These are phyloP conservation scores for Elgaria multicarinata DNA, from an alignment of 2,113 vertebrate genomes.

Conservation along the genomic window DNA sequence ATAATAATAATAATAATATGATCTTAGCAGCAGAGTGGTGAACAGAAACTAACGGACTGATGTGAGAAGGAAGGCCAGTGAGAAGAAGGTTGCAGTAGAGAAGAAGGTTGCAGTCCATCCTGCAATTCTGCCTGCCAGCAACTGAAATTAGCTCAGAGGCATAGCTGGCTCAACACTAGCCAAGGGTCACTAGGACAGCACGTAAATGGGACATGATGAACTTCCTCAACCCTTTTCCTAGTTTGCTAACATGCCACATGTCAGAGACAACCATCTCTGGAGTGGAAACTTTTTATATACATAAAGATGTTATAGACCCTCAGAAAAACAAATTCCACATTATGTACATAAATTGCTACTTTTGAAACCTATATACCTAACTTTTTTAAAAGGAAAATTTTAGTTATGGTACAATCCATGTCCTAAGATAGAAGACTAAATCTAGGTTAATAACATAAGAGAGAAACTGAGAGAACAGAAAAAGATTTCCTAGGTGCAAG, in stretches of 20 bases:
- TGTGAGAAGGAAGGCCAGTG: too few species aligned
- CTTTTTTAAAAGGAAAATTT: background rate
- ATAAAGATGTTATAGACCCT: background rate
- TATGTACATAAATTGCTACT: background rate
- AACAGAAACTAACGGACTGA: too few species aligned
- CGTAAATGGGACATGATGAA: background rate
- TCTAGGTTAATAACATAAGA: background rate
- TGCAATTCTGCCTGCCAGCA: background rate
- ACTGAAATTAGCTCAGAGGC: background rate
- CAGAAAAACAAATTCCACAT: background rate
- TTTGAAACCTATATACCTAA: background rate
- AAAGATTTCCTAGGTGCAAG: constrained; percentile 7
- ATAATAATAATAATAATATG: too few species aligned
- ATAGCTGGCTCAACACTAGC: background rate
- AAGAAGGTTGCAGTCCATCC: too few species aligned
- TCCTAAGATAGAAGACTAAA: background rate
- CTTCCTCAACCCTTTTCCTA: background rate
- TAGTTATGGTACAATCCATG: background rate
- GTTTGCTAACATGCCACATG: background rate
- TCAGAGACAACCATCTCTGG: background rate
- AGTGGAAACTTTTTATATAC: background rate
- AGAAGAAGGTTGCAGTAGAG: too few species aligned
- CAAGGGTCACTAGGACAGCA: background rate
- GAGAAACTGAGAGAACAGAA: rapidly evolving
- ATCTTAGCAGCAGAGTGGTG: too few species aligned